Conservation (phyloP, 2,113 vertebrate genomes). For the Fulica atra region DNA sequence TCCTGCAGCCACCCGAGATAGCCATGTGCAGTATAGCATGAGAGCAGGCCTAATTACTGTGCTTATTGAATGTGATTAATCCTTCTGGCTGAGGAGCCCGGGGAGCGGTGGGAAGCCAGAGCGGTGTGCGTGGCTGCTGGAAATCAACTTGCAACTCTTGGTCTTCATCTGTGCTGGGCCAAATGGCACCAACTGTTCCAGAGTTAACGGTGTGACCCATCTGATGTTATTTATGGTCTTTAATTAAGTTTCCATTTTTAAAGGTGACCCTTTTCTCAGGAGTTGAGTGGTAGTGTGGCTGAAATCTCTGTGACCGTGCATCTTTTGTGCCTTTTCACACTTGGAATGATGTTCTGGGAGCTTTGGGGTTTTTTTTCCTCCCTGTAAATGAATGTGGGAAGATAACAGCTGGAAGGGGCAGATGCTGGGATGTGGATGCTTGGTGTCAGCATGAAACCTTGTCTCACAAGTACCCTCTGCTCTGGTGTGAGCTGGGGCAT, state of each 20-base stretch:
- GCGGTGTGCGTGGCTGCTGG: neutral
- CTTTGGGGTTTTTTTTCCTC: neutral
- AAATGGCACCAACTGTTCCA: constrained; percentile 4
- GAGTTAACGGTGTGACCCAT: neutral
- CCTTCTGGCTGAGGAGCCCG: constrained; percentile 32
- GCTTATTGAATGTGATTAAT: constrained; percentile 24
- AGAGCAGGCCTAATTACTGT: neutral
- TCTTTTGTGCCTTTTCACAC: neutral
- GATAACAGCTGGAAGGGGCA: neutral
- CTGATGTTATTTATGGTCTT: constrained; percentile 31
- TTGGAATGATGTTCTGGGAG: neutral
- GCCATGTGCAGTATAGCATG: neutral
- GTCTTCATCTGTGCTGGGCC: neutral
- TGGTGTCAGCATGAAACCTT: neutral
- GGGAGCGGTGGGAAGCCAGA: constrained; percentile 21
- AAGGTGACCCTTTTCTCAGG: constrained; percentile 16
- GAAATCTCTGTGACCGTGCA: neutral
- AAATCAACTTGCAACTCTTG: neutral
- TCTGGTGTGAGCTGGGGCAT: accelerated
- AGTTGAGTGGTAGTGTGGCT: accelerated
- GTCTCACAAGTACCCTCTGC: neutral
- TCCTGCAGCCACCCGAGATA: neutral
- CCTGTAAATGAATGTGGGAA: neutral
- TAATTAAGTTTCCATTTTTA: constrained; percentile 27
- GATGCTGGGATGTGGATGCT: neutral